phyloP scores from a whole-genome alignment of 2,113 vertebrate species.

The Syngnathus floridae region DNA sequence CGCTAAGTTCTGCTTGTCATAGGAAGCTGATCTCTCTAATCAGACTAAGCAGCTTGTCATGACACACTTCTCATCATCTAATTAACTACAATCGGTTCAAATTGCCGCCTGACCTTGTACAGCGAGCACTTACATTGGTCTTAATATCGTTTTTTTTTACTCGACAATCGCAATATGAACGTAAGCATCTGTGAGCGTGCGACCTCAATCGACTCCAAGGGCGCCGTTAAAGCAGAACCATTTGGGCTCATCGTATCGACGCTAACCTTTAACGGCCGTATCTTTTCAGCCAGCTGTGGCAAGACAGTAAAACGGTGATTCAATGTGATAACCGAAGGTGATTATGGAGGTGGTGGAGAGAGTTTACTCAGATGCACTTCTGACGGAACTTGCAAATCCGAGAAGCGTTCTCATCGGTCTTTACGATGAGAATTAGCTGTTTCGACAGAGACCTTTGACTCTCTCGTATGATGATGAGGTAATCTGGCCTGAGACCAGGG shows the following conservation, averaged over 20 bases:
- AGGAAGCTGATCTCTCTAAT: conserved; percentile 67
- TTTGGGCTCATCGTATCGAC: conserved; percentile 47
- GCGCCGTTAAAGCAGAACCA: conserved; percentile 36
- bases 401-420: conserved; percentile 36
- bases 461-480: not conserved
- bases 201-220: conserved; percentile 48
- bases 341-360: conserved; percentile 23
- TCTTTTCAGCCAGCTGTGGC: conserved; percentile 51
- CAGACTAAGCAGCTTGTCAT: conserved; percentile 71
- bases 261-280: conserved; percentile 39
- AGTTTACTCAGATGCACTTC: conserved; percentile 44
- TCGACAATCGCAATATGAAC: not conserved
- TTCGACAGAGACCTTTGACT: conserved; percentile 21
- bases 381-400: conserved; percentile 33
- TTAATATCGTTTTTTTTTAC: not conserved
- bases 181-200: conserved; percentile 13
- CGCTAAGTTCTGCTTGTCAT: conserved; percentile 63
- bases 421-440: conserved; percentile 35
- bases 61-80: conserved; percentile 66
- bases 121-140: conserved; percentile 11
- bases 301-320: not conserved
- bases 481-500: not conserved
- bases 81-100: conserved; percentile 72
- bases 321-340: conserved; percentile 27
- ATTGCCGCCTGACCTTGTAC: conserved; percentile 42